Conservation (phyloP, 2,113 vertebrate genomes). For the Tor tambroides region DNA sequence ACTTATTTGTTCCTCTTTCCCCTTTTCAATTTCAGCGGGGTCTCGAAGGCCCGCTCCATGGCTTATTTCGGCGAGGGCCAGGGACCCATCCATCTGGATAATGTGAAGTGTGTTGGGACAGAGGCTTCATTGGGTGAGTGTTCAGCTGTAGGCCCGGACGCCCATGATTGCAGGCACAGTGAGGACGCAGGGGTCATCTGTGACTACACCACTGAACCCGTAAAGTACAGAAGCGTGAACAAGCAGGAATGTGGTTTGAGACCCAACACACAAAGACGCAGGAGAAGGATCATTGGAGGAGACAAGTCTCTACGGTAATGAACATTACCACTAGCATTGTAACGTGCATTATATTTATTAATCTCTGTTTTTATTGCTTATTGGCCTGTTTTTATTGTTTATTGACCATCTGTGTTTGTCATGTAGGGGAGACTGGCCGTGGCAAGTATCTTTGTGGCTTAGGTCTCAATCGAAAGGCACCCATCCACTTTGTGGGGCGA, state of each 20-base stretch:
- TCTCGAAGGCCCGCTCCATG: constrained; percentile 81
- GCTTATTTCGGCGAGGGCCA: constrained; percentile 84
- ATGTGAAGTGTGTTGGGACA: constrained; percentile 76
- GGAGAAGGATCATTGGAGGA: constrained; percentile 86
- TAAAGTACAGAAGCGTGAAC: constrained; percentile 39
- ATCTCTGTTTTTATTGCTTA: not conserved
- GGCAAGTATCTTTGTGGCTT: constrained; percentile 85
- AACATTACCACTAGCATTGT: not conserved
- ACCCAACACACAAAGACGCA: constrained; percentile 73
- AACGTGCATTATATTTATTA: not conserved
- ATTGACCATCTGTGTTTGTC: constrained; percentile 20
- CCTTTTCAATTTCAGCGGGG: constrained; percentile 71
- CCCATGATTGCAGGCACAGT: constrained; percentile 81
- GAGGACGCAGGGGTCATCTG: constrained; percentile 87
- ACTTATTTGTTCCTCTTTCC: not conserved
- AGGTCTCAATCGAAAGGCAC: constrained; percentile 79
- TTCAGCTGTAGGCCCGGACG: constrained; percentile 60
- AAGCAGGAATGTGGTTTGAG: constrained; percentile 69
- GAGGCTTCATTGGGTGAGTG: constrained; percentile 78
- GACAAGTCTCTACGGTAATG: constrained; percentile 84
- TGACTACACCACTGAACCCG: constrained; percentile 76
- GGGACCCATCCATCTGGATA: constrained; percentile 82
- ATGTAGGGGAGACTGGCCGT: constrained; percentile 85
- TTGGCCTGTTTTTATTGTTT: not conserved
- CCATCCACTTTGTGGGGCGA: constrained; percentile 85